These are phyloP conservation scores for Pachyramphus minor DNA, from an alignment of 2,113 vertebrate species.

Conservation along the genomic window DNA sequence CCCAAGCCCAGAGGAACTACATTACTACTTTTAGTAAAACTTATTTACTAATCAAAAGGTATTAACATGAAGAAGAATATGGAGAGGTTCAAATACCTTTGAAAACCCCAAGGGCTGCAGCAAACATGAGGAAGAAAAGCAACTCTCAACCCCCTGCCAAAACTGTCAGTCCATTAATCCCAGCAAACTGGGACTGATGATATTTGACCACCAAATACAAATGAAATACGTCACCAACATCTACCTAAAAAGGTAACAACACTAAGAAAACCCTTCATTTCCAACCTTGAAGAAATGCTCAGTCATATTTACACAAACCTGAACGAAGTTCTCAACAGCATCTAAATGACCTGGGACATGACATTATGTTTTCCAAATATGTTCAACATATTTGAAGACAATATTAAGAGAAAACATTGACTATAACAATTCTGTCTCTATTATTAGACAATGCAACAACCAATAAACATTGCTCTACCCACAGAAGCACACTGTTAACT, in stretches of 20 bases:
- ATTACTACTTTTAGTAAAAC: not conserved
- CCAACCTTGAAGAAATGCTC: not conserved
- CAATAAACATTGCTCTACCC: not conserved
- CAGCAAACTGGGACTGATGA: not conserved
- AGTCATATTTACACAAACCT: not conserved
- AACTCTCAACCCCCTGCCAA: not conserved
- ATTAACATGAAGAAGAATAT: not conserved
- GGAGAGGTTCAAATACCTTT: not conserved
- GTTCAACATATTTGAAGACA: not conserved
- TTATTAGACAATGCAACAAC: not conserved
- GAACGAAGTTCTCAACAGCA: not conserved
- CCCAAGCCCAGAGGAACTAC: not conserved
- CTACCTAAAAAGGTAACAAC: not conserved
- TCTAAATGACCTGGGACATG: not conserved
- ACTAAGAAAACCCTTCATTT: not conserved
- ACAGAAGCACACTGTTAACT: not conserved
- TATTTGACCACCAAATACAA: not conserved
- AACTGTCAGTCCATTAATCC: not conserved
- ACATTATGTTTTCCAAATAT: not conserved
- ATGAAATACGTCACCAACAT: constrained; percentile 27
- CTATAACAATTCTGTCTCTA: not conserved
- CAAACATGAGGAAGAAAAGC: not conserved
- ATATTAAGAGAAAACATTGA: not conserved
- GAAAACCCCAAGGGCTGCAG: not conserved
- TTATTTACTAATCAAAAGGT: not conserved